Evolutionary conservation across 2,888 invertebrate species (phyloP).

Genomic region (Cephus pulcher): DNA sequence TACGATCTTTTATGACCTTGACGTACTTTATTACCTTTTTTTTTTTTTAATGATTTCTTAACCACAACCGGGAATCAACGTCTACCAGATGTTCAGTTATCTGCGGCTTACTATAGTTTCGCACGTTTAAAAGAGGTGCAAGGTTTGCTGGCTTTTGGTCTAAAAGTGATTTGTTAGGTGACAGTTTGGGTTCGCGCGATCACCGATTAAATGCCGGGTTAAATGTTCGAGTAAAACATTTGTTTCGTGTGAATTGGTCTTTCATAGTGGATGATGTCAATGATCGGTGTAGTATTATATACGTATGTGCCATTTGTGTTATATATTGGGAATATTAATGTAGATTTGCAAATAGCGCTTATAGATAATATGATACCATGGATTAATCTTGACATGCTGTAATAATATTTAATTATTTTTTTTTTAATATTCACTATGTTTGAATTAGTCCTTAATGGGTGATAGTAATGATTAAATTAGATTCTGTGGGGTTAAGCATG

Average conservation of each 20-base stretch:
- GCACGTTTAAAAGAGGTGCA: too few relatives aligned
- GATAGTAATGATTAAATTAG: not conserved
- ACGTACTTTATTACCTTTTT: not conserved
- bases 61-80: too few relatives aligned
- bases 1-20: not conserved
- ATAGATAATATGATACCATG: not conserved
- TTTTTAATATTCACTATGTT: not conserved
- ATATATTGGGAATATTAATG: not conserved
- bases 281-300: not conserved
- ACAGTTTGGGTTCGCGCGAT: too few relatives aligned
- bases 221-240: not conserved
- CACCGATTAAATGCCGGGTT: too few relatives aligned
- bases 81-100: too few relatives aligned
- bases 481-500: not conserved
- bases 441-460: not conserved
- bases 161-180: too few relatives aligned
- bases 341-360: not conserved
- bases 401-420: not conserved
- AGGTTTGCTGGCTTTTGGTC: too few relatives aligned
- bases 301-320: not conserved
- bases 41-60: not conserved
- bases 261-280: not conserved
- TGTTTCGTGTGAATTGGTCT: not conserved
- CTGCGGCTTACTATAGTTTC: too few relatives aligned
- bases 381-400: not conserved